These are phyloP conservation scores for Dinomys branickii DNA, from an alignment of 2,113 vertebrate species.

Conservation along the genomic window DNA sequence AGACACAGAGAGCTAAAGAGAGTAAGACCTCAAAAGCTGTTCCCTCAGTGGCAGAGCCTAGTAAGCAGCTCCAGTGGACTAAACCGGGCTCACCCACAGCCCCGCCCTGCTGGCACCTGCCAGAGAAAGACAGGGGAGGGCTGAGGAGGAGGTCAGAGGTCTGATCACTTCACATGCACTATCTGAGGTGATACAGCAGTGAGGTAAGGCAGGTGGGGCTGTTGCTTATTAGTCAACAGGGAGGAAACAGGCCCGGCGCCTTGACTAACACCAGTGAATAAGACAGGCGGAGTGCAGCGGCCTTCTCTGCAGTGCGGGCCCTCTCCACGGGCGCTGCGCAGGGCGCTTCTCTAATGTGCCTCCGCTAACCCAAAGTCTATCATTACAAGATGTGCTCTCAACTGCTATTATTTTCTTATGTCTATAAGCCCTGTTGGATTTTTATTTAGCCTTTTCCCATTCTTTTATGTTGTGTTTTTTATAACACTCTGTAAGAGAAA, in stretches of 20 bases:
- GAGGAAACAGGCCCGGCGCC: neutral
- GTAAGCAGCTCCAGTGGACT: neutral
- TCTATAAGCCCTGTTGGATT: neutral
- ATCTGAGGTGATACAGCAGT: neutral
- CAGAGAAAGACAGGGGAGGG: neutral
- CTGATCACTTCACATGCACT: neutral
- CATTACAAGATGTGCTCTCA: neutral
- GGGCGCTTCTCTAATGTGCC: neutral
- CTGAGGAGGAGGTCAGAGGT: neutral
- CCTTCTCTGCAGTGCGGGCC: neutral
- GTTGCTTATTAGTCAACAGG: constrained; percentile 19
- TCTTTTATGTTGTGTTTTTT: neutral
- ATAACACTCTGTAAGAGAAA: constrained; percentile 25
- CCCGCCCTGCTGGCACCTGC: neutral
- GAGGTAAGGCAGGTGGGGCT: neutral
- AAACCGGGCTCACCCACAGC: neutral
- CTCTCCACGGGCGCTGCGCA: neutral
- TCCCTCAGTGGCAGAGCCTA: neutral
- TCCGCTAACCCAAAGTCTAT: neutral
- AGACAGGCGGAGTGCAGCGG: neutral
- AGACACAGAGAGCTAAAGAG: neutral
- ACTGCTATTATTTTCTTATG: neutral
- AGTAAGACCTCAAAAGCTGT: neutral
- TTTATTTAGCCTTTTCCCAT: neutral
- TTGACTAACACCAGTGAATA: neutral